A percentile compares a stretch with the other conserved stretches of the same genome.
phyloP scores from a whole-genome alignment of 1,140 invertebrate genomes.

The Forficula auricularia region DNA sequence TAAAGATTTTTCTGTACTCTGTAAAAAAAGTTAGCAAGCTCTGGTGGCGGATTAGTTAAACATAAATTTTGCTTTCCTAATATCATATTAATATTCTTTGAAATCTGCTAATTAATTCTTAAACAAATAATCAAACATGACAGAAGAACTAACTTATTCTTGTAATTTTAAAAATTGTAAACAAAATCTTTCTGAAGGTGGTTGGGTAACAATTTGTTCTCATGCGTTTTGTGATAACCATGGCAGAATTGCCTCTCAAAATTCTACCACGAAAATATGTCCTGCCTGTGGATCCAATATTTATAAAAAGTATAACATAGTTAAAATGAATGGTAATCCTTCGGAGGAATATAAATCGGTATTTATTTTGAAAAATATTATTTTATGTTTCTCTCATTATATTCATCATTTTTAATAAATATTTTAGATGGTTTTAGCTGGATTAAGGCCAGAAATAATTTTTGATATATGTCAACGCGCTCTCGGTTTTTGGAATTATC shows the following conservation, averaged over 20 bases:
- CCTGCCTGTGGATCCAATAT: conserved; percentile 10
- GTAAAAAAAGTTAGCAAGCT: too few relatives aligned
- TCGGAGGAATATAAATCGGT: conserved; percentile 12
- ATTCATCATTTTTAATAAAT: neutral
- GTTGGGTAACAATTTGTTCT: conserved; percentile 11
- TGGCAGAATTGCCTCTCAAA: conserved; percentile 4
- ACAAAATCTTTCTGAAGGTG: conserved; percentile 4
- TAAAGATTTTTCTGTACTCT: too few relatives aligned
- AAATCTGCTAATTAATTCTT: too few relatives aligned
- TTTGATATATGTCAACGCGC: conserved; percentile 11
- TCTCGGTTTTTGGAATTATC: conserved; percentile 13
- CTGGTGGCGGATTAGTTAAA: too few relatives aligned
- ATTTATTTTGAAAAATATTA: too few relatives aligned
- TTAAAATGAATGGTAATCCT: conserved; percentile 10
- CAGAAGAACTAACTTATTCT: conserved; percentile 5
- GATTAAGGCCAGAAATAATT: conserved; percentile 11
- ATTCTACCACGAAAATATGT: conserved; percentile 1
- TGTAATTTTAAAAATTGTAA: conserved; percentile 11
- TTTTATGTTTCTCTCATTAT: neutral
- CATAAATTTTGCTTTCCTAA: too few relatives aligned
- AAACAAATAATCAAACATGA: neutral
- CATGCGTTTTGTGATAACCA: conserved; percentile 13
- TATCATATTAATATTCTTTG: too few relatives aligned
- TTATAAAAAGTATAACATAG: conserved; percentile 7
- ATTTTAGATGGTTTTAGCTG: conserved; percentile 11